phyloP scores from a whole-genome alignment of 2,113 vertebrate genomes.

The Xenopus borealis region DNA sequence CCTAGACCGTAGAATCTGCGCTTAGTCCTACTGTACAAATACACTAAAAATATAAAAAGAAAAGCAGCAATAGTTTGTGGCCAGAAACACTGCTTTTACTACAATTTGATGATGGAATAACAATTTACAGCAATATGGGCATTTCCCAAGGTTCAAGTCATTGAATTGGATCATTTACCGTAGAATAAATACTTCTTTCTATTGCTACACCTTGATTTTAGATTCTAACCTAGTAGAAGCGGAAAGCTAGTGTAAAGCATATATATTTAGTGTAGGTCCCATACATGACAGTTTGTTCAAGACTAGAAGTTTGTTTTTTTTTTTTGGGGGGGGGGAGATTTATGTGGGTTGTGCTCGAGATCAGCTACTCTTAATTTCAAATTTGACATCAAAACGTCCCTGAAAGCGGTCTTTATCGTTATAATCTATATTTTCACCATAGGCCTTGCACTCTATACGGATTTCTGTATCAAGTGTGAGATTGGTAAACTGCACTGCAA shows the following conservation, averaged over 20 bases:
- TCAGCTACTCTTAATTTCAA: constrained; percentile 85
- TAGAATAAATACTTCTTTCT: constrained; percentile 98
- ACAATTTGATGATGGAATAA: constrained; percentile 95
- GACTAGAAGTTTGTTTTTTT: constrained; percentile 83
- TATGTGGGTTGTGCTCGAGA: constrained; percentile 67
- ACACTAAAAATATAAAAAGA: constrained; percentile 71
- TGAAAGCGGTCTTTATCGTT: constrained; percentile 95
- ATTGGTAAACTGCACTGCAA: constrained; percentile 91
- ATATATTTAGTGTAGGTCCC: constrained; percentile 98
- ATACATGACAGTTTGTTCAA: constrained; percentile 99
- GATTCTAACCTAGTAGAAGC: constrained; percentile 97
- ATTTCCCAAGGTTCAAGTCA: constrained; percentile 97
- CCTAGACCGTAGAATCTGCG: constrained; percentile 72
- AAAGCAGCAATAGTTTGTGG: constrained; percentile 84
- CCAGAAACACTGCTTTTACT: constrained; percentile 88
- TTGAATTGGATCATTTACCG: constrained; percentile 94
- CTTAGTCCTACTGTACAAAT: constrained; percentile 86
- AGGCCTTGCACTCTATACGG: constrained; percentile 89
- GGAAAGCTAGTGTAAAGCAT: constrained; percentile 98
- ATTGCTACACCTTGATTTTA: constrained; percentile 97
- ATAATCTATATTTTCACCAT: constrained; percentile 84
- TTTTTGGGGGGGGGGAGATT: neutral
- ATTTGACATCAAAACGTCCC: constrained; percentile 96
- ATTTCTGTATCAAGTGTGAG: constrained; percentile 71
- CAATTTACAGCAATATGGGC: constrained; percentile 98